These are phyloP conservation scores for Platycnemis pennipes DNA, from an alignment of 2,888 invertebrate species.

Conservation along the genomic window DNA sequence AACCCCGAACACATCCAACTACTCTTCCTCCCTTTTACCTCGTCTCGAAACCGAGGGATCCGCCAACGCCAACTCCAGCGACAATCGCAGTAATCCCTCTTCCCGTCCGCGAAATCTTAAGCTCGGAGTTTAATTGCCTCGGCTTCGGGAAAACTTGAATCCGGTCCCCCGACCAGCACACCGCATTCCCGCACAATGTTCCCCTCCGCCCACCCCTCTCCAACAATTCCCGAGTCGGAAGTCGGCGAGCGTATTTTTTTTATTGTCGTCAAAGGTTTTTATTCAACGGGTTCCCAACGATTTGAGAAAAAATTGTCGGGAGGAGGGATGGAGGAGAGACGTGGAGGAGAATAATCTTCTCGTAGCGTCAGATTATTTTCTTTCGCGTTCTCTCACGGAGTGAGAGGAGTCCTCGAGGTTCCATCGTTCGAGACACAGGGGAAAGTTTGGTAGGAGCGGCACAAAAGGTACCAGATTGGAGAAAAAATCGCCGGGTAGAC, in stretches of 20 bases:
- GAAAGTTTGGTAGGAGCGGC: too few relatives aligned
- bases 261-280: neutral
- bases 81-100: neutral
- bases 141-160: neutral
- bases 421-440: too few relatives aligned
- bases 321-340: neutral
- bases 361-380: neutral
- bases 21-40: neutral
- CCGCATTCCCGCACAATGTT: neutral
- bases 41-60: neutral
- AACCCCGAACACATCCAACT: neutral
- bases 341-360: neutral
- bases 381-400: neutral
- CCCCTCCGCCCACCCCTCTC: neutral
- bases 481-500: too few relatives aligned
- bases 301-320: neutral
- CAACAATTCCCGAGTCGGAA: neutral
- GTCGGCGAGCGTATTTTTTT: neutral
- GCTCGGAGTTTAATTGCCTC: conserved; percentile 28
- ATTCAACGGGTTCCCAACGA: neutral
- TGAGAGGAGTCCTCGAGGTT: too few relatives aligned
- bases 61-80: neutral
- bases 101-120: neutral
- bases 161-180: neutral
- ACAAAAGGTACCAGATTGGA: too few relatives aligned